Conservation (phyloP, 2,888 invertebrate species). For the Diaphora mendica region DNA sequence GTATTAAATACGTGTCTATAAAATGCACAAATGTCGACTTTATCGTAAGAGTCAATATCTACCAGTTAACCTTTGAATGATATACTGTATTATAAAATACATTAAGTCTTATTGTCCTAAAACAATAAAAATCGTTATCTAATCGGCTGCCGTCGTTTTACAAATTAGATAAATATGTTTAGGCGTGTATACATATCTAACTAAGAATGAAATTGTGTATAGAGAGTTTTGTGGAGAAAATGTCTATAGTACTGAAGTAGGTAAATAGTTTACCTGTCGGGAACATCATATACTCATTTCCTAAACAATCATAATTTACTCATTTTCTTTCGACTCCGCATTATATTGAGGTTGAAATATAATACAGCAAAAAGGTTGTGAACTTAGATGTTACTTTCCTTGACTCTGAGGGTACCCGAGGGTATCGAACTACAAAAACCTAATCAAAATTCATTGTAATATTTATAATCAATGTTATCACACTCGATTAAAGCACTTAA, state of each 20-base stretch:
- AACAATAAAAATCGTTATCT: constrained; percentile 12
- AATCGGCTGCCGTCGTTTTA: not conserved
- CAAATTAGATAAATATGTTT: constrained; percentile 8
- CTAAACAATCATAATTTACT: no score
- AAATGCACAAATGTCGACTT: not conserved
- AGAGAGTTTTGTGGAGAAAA: not conserved
- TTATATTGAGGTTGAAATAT: no score
- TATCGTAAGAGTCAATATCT: not conserved
- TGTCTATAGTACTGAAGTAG: not conserved
- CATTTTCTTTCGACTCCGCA: no score
- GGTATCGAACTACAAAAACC: no score
- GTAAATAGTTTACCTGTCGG: not conserved
- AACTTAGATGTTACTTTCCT: no score
- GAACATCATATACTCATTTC: no score
- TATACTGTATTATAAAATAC: not conserved
- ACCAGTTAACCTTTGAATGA: not conserved
- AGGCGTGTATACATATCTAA: not conserved
- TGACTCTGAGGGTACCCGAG: no score
- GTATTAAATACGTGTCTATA: not conserved
- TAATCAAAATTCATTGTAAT: no score
- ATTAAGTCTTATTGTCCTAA: not conserved
- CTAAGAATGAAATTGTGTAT: not conserved
- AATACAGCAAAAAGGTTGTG: no score
- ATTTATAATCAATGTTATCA: no score
- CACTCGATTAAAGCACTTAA: no score